Evolutionary conservation across 1,140 invertebrate genomes (phyloP).

Genomic region (Zaprionus ornatus): DNA sequence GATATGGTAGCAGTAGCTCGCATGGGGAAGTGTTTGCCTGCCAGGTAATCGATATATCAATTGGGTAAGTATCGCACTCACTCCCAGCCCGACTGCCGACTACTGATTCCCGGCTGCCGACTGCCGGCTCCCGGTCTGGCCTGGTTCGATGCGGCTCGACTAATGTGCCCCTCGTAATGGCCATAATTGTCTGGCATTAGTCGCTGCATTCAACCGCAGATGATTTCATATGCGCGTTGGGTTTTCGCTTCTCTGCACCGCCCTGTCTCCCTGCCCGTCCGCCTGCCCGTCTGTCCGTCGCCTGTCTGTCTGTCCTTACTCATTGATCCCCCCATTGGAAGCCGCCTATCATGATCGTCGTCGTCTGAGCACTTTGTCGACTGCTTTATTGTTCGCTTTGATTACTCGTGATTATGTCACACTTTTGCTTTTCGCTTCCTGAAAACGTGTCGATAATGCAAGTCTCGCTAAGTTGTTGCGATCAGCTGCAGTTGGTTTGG

Average conservation of each 20-base stretch:
- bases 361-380: slow-evolving; percentile 15
- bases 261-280: no score
- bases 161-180: slow-evolving; percentile 52
- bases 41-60: slow-evolving; percentile 37
- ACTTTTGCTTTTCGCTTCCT: slow-evolving; percentile 72
- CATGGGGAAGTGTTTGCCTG: slow-evolving; percentile 43
- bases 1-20: neutral
- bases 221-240: slow-evolving; percentile 40
- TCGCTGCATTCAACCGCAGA: slow-evolving; percentile 73
- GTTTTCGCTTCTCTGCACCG: neutral
- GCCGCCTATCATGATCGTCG: neutral
- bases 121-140: no score
- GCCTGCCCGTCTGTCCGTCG: neutral
- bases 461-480: slow-evolving; percentile 4
- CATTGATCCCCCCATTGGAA: slow-evolving; percentile 12
- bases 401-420: slow-evolving; percentile 66
- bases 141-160: neutral
- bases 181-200: slow-evolving; percentile 74
- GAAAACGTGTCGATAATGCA: slow-evolving; percentile 17
- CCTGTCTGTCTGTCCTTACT: neutral
- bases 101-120: no score
- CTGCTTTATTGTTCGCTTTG: slow-evolving; percentile 8
- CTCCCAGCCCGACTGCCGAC: neutral
- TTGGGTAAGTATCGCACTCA: neutral
- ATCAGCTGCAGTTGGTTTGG: neutral